phyloP scores from a whole-genome alignment of 2,797 vertebrate genomes.

The Valencia hispanica region DNA sequence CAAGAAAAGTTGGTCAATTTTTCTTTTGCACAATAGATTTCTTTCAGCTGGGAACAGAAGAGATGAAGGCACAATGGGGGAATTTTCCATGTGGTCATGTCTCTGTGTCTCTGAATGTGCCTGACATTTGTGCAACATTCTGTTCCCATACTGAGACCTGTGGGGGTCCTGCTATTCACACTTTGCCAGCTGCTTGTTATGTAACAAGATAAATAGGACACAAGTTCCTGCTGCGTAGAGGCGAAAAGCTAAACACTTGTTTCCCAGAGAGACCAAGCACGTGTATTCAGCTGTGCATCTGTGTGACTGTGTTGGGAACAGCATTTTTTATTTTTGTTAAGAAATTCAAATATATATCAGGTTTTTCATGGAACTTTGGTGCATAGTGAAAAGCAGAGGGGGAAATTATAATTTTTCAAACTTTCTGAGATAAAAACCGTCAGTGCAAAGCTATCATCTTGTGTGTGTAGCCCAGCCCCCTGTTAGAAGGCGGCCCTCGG shows the following conservation, averaged over 20 bases:
- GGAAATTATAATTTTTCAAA: too few relatives aligned
- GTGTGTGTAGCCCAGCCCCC: conserved; percentile 59
- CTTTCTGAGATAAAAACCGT: background rate
- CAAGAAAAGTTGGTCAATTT: background rate
- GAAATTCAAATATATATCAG: background rate
- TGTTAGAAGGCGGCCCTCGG: conserved; percentile 51
- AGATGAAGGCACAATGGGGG: background rate
- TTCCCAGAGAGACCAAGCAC: conserved; percentile 9
- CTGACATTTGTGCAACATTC: conserved; percentile 17
- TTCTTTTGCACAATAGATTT: background rate
- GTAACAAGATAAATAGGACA: conserved; percentile 62
- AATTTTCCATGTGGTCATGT: background rate
- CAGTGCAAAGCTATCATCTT: background rate
- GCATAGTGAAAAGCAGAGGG: background rate
- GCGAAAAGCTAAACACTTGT: conserved; percentile 29
- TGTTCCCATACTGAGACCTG: conserved; percentile 45
- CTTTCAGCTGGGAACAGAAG: background rate
- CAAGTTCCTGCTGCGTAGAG: conserved; percentile 33
- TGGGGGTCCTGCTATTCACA: conserved; percentile 54
- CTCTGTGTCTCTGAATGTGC: conserved; percentile 17
- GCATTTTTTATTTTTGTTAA: background rate
- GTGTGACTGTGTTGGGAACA: conserved; percentile 6
- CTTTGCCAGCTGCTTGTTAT: conserved; percentile 67
- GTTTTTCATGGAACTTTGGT: background rate
- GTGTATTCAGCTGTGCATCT: conserved; percentile 15